Evolutionary conservation across 64 coral and sea anemone species (phyloP), one percentile per base, ranked within the genome.

Genomic region (Porites australiensis): DNA sequence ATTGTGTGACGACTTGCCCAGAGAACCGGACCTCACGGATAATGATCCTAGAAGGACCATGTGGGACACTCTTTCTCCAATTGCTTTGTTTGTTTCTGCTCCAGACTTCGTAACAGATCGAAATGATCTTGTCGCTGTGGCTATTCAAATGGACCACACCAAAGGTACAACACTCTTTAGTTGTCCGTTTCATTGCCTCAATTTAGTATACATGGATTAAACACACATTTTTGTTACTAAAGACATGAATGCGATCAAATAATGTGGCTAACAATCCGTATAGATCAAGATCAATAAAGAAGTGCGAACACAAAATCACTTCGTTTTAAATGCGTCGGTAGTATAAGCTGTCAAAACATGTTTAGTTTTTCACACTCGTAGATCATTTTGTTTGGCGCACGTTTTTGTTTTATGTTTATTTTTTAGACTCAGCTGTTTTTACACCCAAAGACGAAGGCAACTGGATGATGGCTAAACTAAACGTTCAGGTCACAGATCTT

Each of bases 71-170:
- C 67, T 87, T 2, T 93, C 91, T 54, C 83, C 91, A 47, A 93
- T 93, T 54, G 91, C 83, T n/a, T n/a, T 93, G 37, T 93, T 93
- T 77, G 74, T 68, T 55, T 93, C 83, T 23, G 75, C 48, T 3
- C 46, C 22, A 13, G 49, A 53, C 13, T 27, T 22, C 21, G 58
- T 16, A 10, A 6, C 18, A 23, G 16, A 58, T 23, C 44, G 70
- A 27, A 73, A 73, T 13, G 8, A 73, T 13, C 70, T 73, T 12
- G 70, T 73, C 9, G 74, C 88, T n/a, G 73, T 89, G 27, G 88
- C 88, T 10, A 89, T 89, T 13, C 88, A 89, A 73, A 89, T 89
- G 88, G 88, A 89, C 59, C 64, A 61, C 59, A 63, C 48, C 21
- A 23, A 27, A 66, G 88, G 88, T 89, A 46, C 43, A 3, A 3